Evolutionary conservation across 2,113 vertebrate genomes (phyloP), one percentile per base, ranked within the genome.

Genomic region (Hiodon alosoides): DNA sequence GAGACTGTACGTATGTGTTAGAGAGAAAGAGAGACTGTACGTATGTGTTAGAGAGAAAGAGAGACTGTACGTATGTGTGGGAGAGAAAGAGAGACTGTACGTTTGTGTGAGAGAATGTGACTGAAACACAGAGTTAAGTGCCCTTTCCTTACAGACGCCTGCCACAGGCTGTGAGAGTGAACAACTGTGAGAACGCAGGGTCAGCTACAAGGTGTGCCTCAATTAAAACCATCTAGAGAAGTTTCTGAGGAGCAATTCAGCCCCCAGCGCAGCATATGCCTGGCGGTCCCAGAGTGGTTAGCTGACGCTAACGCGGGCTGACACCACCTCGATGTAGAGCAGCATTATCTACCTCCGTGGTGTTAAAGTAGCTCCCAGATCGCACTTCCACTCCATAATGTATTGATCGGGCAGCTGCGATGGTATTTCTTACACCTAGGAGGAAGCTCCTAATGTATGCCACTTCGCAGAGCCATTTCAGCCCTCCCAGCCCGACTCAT

Each of bases 271-370:
- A 77, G 53, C 80, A 80, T 83, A 81, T 80, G 82, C 79, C 72
- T 46, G 47, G 60, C 61, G 60, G 75, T 90, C 91, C 91, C 92
- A 78, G 85, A 89, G 86, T 82, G 80, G 84, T 70, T 2, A 3
- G 78, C 87, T 91, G 91, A 92, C 81, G 71, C 84, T 96, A 90
- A 97, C 85, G 57, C 31, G 82, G 80, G 83, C 84, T 91, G 95
- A 88, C 94, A 87, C 90, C 80, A 90, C 88, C 93, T 91, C 90
- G 90, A 90, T 83, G 89, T 85, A 87, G 90, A 92, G 93, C 85
- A 82, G 93, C 89, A 93, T 95, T 94, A 94, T 93, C 93, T 92
- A 90, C 94, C 91, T 94, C 92, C 89, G 89, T 90, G 89, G 89
- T 88, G 90, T 90, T 87, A 85, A 89, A 87, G 91, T 88, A 83